phyloP scores from a whole-genome alignment of 2,113 vertebrate genomes.

The Tauraco erythrolophus region DNA sequence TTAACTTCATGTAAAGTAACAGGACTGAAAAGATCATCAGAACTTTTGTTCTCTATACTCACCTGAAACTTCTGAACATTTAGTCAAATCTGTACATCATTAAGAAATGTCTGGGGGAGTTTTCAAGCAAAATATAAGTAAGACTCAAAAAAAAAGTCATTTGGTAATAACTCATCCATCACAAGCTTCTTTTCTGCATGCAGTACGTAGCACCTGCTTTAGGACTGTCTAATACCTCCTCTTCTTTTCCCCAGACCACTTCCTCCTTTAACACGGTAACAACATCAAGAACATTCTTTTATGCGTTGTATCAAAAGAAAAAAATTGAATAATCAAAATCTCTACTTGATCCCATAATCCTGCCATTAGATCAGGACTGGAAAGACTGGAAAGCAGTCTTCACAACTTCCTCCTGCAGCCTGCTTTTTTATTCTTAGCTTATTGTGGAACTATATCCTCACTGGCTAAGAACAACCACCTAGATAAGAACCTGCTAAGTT shows the following conservation, averaged over 20 bases:
- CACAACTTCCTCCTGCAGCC: not conserved
- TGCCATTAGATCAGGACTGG: not conserved
- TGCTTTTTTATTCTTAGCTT: not conserved
- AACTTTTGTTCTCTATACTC: not conserved
- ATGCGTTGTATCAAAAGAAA: not conserved
- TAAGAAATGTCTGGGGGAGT: not conserved
- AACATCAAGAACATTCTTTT: not conserved
- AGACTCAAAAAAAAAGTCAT: not conserved
- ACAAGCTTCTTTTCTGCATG: not conserved
- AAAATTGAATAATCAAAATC: not conserved
- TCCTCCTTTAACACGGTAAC: not conserved
- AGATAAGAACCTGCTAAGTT: not conserved
- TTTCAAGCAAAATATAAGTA: not conserved
- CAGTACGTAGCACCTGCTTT: rapidly evolving
- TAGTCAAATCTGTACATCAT: not conserved
- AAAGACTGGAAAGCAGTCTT: not conserved
- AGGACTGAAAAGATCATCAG: not conserved
- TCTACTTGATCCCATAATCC: not conserved
- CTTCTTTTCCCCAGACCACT: not conserved
- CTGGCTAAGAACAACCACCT: not conserved
- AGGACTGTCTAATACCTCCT: not conserved
- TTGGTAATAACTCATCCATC: not conserved
- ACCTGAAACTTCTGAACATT: not conserved
- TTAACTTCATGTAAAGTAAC: not conserved
- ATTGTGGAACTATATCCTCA: not conserved